Evolutionary conservation across 2,888 invertebrate genomes (phyloP), one percentile per base, ranked within the genome.

Genomic region (Holacanthella duospinosa): DNA sequence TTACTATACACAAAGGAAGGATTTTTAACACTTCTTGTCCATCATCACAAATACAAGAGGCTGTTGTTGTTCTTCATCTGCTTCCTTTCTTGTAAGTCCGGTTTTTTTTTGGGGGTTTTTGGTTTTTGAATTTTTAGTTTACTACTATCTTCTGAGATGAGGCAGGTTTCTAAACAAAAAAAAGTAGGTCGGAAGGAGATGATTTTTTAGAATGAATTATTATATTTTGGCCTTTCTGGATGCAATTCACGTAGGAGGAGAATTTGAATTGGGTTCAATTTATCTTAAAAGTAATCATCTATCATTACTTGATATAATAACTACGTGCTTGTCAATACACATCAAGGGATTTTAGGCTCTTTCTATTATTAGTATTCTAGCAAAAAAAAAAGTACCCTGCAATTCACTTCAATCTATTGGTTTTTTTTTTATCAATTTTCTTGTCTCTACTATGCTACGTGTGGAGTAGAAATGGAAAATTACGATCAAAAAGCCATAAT

Each of bases 11-110:
- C 16, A 48, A 48, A 21, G 21, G 4, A 4, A 48, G n/a, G 48
- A 21, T n/a, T 48, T 48, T 48, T 48, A 48, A 48, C 48, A 48
- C 48, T 48, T 48, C 48, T 36, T 48, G 48, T 48, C 48, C 48
- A 48, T 48, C 48, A 48, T 48, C 48, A 21, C 36, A 6, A 36
- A 16, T 36, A 16, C 36, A 36, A 36, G 16, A 16, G 36, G 36
- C 36, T 6, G n/a, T n/a, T n/a, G n/a, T n/a, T n/a, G n/a, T n/a
- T n/a, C n/a, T n/a, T n/a, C n/a, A 21, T 48, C 12, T 21, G 21
- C 48, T 21, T 48, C 21, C 21, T 21, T 4, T 4, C 48, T 21
- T 21, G 48, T 48, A 48, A 48, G 48, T 48, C 48, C 48, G 21
- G 48, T 48, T 48, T 48, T n/a, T 36, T 36, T 36, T 36, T 36